Conservation (phyloP, 2,888 invertebrate genomes). For the Pimpla rufipes region DNA sequence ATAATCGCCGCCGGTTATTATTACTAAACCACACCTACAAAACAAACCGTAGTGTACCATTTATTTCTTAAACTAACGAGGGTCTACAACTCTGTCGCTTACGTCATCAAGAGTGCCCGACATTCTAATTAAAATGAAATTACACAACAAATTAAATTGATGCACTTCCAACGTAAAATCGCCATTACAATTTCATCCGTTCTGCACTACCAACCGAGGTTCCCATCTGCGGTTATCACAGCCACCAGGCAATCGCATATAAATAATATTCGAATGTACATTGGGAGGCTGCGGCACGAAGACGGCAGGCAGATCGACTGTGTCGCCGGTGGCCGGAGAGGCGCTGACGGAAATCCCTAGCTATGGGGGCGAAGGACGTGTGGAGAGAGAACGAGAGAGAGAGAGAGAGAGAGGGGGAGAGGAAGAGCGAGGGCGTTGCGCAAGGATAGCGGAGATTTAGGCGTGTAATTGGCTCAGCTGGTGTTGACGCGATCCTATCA, state of each 20-base stretch:
- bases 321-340: constrained; percentile 37
- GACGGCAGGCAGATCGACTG: constrained; percentile 5
- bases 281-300: neutral
- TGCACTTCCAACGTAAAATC: too few relatives aligned
- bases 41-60: too few relatives aligned
- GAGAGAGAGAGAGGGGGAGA: constrained; percentile 62
- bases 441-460: constrained; percentile 83
- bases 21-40: too few relatives aligned
- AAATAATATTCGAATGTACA: constrained; percentile 22
- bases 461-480: constrained; percentile 89
- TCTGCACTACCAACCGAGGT: neutral
- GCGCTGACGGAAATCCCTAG: constrained; percentile 35
- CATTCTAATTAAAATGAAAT: too few relatives aligned
- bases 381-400: constrained; percentile 54
- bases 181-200: too few relatives aligned
- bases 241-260: constrained; percentile 1
- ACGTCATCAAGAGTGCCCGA: too few relatives aligned
- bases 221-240: neutral
- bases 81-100: too few relatives aligned
- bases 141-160: too few relatives aligned
- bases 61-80: too few relatives aligned
- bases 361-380: constrained; percentile 69
- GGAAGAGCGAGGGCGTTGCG: constrained; percentile 66
- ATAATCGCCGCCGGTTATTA: too few relatives aligned
- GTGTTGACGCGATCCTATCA: constrained; percentile 88